Base-by-base conservation (phyloP, 1,140 invertebrate genomes). In the Drosophila grimshawi region DNA sequence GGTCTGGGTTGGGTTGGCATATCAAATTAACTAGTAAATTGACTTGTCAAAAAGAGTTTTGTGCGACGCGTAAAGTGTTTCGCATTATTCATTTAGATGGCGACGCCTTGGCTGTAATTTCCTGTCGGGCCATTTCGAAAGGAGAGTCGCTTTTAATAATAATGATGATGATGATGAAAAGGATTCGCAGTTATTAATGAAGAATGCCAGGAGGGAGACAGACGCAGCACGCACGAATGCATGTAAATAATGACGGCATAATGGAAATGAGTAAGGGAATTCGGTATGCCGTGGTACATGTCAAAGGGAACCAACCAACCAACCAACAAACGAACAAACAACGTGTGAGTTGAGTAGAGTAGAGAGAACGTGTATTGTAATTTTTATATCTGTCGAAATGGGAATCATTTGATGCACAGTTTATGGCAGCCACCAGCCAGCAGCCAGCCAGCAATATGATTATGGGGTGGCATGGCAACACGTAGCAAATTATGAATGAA, bases 401-500 rank as follows among this genome's bases (percentile, higher is more conserved):
- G 79, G 59, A 69, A 63, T 72, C 78, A 86, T 86, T 86, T 78
- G 81, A 86, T 86, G 78, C 82, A 57, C 70, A 86, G 67, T 86
- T 86, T 81, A 86, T 86, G 81, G 49, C 70, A 48, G 59, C 19
- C 19, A 43, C 29, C 39, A 30, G 43, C 41, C 19, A 19, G 19
- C 35, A 39, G 3, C 10, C 63, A 74, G 45, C 30, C 33, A 64
- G 69, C 49, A 65, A 67, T 71, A 82, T 82, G 76, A 76, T 79
- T 52, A 76, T 80, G 57, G 57, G 33, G 53, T 59, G 74, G 56
- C 65, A 68, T 66, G 76, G 76, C 81, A 86, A 86, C 81, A 86
- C 81, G 81, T 88, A 89, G 85, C 79, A 88, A 88, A 88, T 88
- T 88, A 88, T 88, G 83, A 88, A 88, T 88, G 83, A 78, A 85